These are phyloP conservation scores for Chaetodon auriga DNA, from an alignment of 2,113 vertebrate species.

Conservation along the genomic window DNA sequence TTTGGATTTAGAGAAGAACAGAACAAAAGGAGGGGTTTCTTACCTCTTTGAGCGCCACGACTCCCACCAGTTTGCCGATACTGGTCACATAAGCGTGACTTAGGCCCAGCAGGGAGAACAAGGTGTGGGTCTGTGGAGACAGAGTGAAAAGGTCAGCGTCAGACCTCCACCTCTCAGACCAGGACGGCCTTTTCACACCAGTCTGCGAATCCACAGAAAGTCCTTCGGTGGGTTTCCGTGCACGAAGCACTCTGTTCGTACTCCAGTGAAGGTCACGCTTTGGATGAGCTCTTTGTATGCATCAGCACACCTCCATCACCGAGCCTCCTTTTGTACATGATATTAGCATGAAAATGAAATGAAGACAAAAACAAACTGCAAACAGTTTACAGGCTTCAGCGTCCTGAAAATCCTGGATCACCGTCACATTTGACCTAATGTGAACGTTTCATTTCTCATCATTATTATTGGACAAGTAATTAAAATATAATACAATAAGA, in stretches of 20 bases:
- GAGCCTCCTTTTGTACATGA: conserved; percentile 9
- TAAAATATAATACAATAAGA: background rate
- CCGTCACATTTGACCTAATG: background rate
- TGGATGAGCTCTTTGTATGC: conserved; percentile 55
- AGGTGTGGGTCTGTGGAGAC: conserved; percentile 89
- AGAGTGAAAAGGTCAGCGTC: conserved; percentile 34
- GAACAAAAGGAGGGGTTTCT: background rate
- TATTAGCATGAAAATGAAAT: conserved; percentile 51
- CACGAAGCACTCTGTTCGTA: conserved; percentile 7
- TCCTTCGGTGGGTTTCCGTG: conserved; percentile 20
- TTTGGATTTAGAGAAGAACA: no score
- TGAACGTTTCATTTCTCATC: background rate
- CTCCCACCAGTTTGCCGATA: conserved; percentile 93
- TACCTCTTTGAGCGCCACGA: conserved; percentile 95
- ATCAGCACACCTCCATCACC: conserved; percentile 32
- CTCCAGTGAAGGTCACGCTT: conserved; percentile 16
- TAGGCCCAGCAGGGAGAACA: conserved; percentile 94
- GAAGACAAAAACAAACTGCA: background rate
- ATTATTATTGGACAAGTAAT: background rate
- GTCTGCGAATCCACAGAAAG: background rate
- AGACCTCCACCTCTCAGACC: background rate
- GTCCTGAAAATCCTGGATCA: conserved; percentile 26
- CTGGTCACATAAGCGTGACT: conserved; percentile 95
- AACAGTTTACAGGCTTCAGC: conserved; percentile 28
- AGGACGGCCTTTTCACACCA: background rate